phyloP scores from a whole-genome alignment of 2,797 vertebrate species.

The Cirrhinus molitorella region DNA sequence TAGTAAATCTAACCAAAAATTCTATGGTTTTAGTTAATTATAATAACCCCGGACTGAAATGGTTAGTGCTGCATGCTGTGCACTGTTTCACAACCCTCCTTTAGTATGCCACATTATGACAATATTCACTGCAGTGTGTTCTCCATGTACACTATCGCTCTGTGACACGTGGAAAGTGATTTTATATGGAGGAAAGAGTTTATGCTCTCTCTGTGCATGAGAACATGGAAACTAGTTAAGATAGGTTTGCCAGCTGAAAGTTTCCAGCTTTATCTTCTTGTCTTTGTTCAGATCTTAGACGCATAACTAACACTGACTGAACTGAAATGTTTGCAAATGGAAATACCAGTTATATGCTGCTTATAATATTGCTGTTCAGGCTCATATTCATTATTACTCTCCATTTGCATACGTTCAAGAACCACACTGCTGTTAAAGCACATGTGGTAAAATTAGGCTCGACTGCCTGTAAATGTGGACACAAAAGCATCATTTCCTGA shows the following conservation, averaged over 20 bases:
- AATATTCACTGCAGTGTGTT: neutral
- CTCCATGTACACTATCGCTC: neutral
- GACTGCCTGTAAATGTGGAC: constrained; percentile 46
- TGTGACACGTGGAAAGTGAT: neutral
- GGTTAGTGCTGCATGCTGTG: neutral
- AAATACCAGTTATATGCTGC: neutral
- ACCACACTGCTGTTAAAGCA: neutral
- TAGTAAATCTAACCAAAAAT: neutral
- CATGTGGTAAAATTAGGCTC: constrained; percentile 26
- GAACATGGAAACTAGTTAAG: neutral
- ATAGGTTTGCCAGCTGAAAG: neutral
- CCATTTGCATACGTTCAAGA: neutral
- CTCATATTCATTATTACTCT: neutral
- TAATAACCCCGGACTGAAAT: neutral
- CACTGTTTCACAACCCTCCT: neutral
- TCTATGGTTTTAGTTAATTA: neutral
- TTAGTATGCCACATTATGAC: too few relatives aligned
- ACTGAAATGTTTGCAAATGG: neutral
- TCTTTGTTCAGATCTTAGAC: neutral
- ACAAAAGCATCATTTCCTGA: constrained; percentile 55
- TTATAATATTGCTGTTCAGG: neutral
- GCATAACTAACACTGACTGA: neutral
- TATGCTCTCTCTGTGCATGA: neutral
- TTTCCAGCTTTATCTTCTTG: neutral
- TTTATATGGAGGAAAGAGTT: neutral